These are phyloP conservation scores for Drosophila sp. DNA, from an alignment of 1,140 invertebrate genomes.

Conservation along the genomic window DNA sequence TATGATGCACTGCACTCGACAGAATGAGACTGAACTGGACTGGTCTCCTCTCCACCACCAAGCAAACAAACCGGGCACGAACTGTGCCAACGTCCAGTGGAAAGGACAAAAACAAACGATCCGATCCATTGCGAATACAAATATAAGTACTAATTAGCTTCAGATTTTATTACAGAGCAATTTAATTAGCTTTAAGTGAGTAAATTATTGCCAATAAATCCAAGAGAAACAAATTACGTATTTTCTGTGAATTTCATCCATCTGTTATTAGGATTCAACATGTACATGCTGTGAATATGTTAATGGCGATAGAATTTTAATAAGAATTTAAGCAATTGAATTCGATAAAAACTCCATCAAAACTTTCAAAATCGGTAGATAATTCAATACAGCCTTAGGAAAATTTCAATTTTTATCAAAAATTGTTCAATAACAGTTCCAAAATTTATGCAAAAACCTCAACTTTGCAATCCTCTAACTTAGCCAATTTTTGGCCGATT, in stretches of 20 bases:
- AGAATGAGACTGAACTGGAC: neutral
- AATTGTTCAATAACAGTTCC: too few relatives aligned
- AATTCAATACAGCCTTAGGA: too few relatives aligned
- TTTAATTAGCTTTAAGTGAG: slow-evolving; percentile 23
- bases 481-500: too few relatives aligned
- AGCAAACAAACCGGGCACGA: slow-evolving; percentile 15
- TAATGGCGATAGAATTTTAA: neutral
- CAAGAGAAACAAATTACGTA: slow-evolving; percentile 4
- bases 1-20: slow-evolving; percentile 41
- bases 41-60: neutral
- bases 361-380: too few relatives aligned
- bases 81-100: neutral
- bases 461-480: too few relatives aligned
- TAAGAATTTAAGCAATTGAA: neutral
- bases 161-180: slow-evolving; percentile 11
- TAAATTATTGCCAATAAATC: slow-evolving; percentile 10
- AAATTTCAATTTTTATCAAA: too few relatives aligned
- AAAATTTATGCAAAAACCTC: too few relatives aligned
- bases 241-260: slow-evolving; percentile 1
- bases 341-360: too few relatives aligned
- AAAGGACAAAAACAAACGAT: slow-evolving; percentile 13
- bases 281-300: slow-evolving; percentile 8
- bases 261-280: slow-evolving; percentile 11
- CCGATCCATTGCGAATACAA: slow-evolving; percentile 17
- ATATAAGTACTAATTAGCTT: slow-evolving; percentile 19